phyloP scores from a whole-genome alignment of 1,140 invertebrate species.

The Coboldia fuscipes region DNA sequence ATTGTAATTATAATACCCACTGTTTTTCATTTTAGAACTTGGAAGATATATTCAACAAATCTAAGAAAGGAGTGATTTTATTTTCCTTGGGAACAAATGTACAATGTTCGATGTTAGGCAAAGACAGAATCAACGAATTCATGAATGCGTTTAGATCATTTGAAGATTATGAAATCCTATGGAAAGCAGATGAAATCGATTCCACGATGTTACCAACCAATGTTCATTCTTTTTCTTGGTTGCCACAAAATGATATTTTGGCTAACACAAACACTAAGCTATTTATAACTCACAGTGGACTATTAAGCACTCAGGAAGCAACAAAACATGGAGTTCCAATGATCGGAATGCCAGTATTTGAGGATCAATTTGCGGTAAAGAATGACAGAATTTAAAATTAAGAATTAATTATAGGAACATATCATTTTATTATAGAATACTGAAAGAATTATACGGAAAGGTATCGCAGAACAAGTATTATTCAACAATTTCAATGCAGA shows the following conservation, averaged over 20 bases:
- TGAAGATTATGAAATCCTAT: constrained; percentile 19
- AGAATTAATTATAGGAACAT: too few relatives aligned
- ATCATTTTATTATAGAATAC: too few relatives aligned
- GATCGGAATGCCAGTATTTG: constrained; percentile 24
- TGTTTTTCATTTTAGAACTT: too few relatives aligned
- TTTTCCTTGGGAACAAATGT: constrained; percentile 25
- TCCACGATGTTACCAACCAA: constrained; percentile 19
- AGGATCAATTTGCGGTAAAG: constrained; percentile 15
- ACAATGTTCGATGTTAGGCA: constrained; percentile 12
- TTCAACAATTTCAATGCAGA: too few relatives aligned
- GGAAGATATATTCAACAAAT: constrained; percentile 19
- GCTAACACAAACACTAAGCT: constrained; percentile 8
- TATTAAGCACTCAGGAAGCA: constrained; percentile 23
- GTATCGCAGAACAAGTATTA: too few relatives aligned
- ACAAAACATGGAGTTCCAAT: constrained; percentile 24
- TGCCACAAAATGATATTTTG: constrained; percentile 23
- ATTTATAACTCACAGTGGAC: constrained; percentile 22
- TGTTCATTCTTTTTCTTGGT: constrained; percentile 19
- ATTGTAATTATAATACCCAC: too few relatives aligned
- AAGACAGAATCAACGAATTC: constrained; percentile 13
- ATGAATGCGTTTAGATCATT: constrained; percentile 20
- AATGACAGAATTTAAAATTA: not conserved
- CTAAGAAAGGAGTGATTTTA: constrained; percentile 22
- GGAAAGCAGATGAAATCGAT: constrained; percentile 23
- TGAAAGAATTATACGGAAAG: too few relatives aligned